Evolutionary conservation across 2,888 invertebrate species (phyloP), one percentile per base, ranked within the genome.

Genomic region (Eupithecia dodoneata): DNA sequence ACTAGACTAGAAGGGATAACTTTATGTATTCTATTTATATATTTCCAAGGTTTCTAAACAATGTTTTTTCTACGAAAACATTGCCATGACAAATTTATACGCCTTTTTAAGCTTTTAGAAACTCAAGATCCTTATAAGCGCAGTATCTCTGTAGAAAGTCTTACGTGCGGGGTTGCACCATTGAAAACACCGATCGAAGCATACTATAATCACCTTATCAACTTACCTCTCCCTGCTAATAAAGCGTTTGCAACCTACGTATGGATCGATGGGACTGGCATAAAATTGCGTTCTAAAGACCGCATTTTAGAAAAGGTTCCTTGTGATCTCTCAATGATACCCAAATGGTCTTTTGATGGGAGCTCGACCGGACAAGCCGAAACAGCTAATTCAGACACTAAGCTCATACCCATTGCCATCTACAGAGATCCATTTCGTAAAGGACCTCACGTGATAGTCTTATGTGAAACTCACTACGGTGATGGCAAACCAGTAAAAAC

Each of bases 291-390:
- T 59, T 95, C 96, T 66, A 97, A 97, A 91, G 96, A 97, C 79
- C 95, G 96, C 67, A 95, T 97, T 2, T 87, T 97, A 70, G 94
- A 96, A 82, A 95, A 95, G 85, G 89, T 95, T 42, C 97, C 97
- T 41, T 95, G 92, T 81, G 85, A 91, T 49, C 91, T 96, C 67
- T 80, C 84, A 65, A 83, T 82, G 81, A 85, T 97, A 41, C 99
- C 99, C 0, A 95, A 97, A 76, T 99, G 99, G 99, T 98, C 98
- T 82, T 99, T 98, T 87, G 99, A 99, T 92, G 99, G 99, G 78
- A 98, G 98, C 89, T 98, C 98, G n/a, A 98, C 98, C 6, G 97
- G 97, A 80, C 98, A 99, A 93, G 98, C 98, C 0, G 96, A 97
- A 86, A 88, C 91, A 12, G 97, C 98, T 5, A 97, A 98, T 89